These are phyloP conservation scores for Drosophila chauvacae DNA, from an alignment of 1,140 invertebrate species.

Conservation along the genomic window DNA sequence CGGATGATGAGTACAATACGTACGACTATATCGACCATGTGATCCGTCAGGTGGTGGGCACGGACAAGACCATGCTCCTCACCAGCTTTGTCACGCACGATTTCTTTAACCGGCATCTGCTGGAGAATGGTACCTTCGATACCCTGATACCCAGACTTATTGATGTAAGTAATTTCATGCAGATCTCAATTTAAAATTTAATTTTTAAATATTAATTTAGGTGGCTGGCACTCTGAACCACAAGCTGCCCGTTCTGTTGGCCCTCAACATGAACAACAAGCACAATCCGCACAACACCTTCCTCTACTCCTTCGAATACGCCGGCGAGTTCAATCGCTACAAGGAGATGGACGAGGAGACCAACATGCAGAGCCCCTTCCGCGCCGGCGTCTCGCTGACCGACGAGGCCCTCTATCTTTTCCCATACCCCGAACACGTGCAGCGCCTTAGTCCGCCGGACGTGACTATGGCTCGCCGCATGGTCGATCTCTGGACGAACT, in stretches of 20 bases:
- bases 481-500: constrained; percentile 83
- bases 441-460: constrained; percentile 73
- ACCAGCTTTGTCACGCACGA: constrained; percentile 82
- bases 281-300: constrained; percentile 78
- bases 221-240: constrained; percentile 80
- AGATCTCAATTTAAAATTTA: too few species aligned
- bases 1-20: constrained; percentile 73
- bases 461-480: constrained; percentile 73
- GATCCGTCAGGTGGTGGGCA: constrained; percentile 75
- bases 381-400: constrained; percentile 76
- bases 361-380: constrained; percentile 84
- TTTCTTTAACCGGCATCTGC: constrained; percentile 75
- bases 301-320: constrained; percentile 81
- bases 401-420: constrained; percentile 82
- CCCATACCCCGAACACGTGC: constrained; percentile 77
- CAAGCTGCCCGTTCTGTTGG: constrained; percentile 77
- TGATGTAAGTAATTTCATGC: constrained; percentile 57
- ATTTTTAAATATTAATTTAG: constrained; percentile 20
- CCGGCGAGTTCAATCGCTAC: constrained; percentile 82
- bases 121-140: constrained; percentile 80
- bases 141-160: constrained; percentile 73
- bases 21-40: constrained; percentile 80
- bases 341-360: constrained; percentile 78
- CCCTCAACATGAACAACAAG: constrained; percentile 82
- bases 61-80: constrained; percentile 78